These are phyloP conservation scores for Ostrea edulis DNA, from an alignment of 1,140 invertebrate species.

Conservation along the genomic window DNA sequence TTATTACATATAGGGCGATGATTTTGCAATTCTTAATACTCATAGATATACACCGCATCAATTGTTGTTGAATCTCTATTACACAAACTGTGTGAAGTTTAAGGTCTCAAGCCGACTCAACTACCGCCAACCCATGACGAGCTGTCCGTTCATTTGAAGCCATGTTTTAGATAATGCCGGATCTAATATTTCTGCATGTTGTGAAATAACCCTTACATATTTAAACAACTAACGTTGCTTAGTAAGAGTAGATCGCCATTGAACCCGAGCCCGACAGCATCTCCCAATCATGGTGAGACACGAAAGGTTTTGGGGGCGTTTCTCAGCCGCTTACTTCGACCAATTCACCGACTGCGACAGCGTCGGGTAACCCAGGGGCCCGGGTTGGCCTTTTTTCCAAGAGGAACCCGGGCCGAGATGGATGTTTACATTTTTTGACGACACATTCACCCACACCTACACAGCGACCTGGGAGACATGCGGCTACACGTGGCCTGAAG, in stretches of 20 bases:
- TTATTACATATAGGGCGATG: too few species aligned
- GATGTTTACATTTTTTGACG: conserved; percentile 7
- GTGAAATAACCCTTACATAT: not conserved
- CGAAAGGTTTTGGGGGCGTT: not conserved
- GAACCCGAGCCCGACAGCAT: not conserved
- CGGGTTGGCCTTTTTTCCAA: conserved; percentile 24
- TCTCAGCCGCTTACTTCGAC: conserved; percentile 33
- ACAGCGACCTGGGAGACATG: conserved; percentile 25
- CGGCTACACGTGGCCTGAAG: conserved; percentile 27
- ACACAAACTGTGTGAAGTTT: too few species aligned
- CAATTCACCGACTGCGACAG: too few species aligned
- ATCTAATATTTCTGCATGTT: not conserved
- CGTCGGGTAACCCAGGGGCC: not conserved
- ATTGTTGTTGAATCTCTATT: too few species aligned
- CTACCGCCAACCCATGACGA: too few species aligned
- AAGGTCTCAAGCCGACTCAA: too few species aligned
- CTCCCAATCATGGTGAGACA: not conserved
- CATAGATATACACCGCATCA: too few species aligned
- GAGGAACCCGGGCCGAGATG: conserved; percentile 11
- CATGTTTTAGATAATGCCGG: too few species aligned
- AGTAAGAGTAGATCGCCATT: not conserved
- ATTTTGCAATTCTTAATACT: too few species aligned
- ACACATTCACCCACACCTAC: conserved; percentile 20
- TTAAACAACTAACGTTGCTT: not conserved
- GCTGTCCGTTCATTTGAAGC: too few species aligned